Conservation (phyloP, 2,888 invertebrate species). For the Ophion slaviceki region DNA sequence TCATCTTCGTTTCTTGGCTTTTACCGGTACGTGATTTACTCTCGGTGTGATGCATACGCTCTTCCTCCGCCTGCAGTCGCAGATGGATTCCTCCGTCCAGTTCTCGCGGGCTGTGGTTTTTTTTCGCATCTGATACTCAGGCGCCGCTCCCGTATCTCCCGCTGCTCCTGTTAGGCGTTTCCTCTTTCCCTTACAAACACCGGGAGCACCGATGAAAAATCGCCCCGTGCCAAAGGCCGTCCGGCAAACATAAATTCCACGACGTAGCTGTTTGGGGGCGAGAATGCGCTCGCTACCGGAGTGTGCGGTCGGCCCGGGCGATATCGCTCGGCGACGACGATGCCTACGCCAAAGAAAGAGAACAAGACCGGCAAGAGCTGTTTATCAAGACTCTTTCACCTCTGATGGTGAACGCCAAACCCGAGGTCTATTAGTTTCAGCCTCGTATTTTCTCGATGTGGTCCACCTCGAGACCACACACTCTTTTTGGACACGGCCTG, state of each 20-base stretch:
- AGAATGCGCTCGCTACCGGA: conserved; percentile 30
- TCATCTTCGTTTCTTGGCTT: conserved; percentile 8
- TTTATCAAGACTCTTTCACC: conserved; percentile 78
- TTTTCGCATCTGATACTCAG: conserved; percentile 5
- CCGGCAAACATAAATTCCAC: conserved; percentile 77
- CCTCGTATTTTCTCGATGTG: conserved; percentile 49
- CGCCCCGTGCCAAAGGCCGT: conserved; percentile 71
- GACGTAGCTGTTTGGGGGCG: conserved; percentile 54
- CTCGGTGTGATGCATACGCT: background rate
- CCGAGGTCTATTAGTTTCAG: conserved; percentile 59
- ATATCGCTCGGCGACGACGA: conserved; percentile 62
- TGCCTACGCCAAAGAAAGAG: conserved; percentile 36
- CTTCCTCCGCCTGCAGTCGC: conserved; percentile 19
- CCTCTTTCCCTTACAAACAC: conserved; percentile 45
- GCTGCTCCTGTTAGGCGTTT: conserved; percentile 31
- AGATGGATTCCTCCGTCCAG: conserved; percentile 24
- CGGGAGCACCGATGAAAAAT: conserved; percentile 77
- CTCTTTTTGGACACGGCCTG: conserved; percentile 28
- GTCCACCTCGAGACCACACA: conserved; percentile 33
- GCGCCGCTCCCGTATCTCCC: conserved; percentile 22
- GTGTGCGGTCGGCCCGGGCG: conserved; percentile 43
- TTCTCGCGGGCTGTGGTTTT: conserved; percentile 46
- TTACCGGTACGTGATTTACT: conserved; percentile 6
- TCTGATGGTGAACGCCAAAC: conserved; percentile 60
- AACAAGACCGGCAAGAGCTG: conserved; percentile 73